Evolutionary conservation across 2,888 invertebrate genomes (phyloP).

Genomic region (Eutolmus rufibarbis): DNA sequence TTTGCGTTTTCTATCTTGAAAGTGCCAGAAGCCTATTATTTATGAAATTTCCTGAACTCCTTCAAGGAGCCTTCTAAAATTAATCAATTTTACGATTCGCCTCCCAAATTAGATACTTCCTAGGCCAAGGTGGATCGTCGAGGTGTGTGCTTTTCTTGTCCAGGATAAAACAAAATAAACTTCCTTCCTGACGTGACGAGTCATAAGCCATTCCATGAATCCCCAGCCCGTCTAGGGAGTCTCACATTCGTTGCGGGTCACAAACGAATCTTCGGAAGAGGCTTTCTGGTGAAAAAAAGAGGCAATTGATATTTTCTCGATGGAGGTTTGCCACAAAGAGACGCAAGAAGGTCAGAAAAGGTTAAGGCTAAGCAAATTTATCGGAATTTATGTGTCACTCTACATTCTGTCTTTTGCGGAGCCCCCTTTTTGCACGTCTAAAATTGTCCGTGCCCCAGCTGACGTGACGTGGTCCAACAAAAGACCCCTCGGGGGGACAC

Average conservation of each 20-base stretch:
- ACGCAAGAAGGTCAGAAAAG: background rate
- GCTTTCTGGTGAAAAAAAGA: background rate
- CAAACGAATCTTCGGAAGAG: background rate
- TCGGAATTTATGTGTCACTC: background rate
- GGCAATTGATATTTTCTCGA: background rate
- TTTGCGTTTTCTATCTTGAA: background rate
- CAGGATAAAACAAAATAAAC: background rate
- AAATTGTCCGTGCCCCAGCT: background rate
- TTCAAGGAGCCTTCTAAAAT: background rate
- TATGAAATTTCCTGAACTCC: background rate
- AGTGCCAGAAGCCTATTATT: background rate
- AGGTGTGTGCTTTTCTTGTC: background rate
- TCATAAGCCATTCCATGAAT: background rate
- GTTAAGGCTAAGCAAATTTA: slow-evolving; percentile 9
- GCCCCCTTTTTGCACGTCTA: background rate
- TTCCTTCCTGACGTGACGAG: background rate
- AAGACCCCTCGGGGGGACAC: background rate
- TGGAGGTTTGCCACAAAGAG: background rate
- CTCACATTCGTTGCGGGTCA: background rate
- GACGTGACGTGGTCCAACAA: background rate
- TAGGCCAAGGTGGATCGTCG: background rate
- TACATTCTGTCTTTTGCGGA: background rate
- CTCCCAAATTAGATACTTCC: background rate
- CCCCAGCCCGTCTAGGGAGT: background rate
- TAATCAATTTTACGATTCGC: background rate